Evolutionary conservation across 2,797 vertebrate genomes (phyloP).

Genomic region (Emydoidea blandingii): DNA sequence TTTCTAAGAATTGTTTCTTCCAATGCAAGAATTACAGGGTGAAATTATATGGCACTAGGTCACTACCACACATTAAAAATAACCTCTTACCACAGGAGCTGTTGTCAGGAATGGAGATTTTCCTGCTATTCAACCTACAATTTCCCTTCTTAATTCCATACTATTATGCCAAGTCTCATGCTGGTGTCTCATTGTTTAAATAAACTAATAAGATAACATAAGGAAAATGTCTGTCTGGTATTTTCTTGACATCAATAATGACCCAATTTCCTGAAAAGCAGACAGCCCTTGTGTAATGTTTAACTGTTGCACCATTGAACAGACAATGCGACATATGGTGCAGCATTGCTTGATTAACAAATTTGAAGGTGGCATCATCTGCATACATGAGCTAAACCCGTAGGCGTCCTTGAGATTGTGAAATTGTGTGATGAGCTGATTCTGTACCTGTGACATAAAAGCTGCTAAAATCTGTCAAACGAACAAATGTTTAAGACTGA

Average conservation of each 20-base stretch:
- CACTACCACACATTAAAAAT: slow-evolving; percentile 62
- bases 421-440: neutral
- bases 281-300: neutral
- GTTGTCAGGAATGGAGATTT: neutral
- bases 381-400: neutral
- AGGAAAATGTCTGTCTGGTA: neutral
- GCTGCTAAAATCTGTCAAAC: neutral
- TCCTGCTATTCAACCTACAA: neutral
- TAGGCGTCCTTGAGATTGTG: neutral
- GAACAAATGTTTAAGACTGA: neutral
- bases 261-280: slow-evolving; percentile 26
- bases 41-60: slow-evolving; percentile 59
- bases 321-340: neutral
- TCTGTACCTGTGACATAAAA: neutral
- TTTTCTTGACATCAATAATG: fast-evolving
- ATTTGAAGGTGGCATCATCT: neutral
- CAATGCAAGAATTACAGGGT: neutral
- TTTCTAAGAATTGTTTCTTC: slow-evolving; percentile 61
- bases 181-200: neutral
- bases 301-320: neutral
- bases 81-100: slow-evolving; percentile 25
- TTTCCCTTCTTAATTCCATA: slow-evolving; percentile 24
- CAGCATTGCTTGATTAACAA: neutral
- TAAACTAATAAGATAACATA: neutral
- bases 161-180: neutral